Percentiles rank a stretch among this genome's conserved stretches.
Conservation (phyloP, 2,113 vertebrate species). For the Desmodus rotundus region DNA sequence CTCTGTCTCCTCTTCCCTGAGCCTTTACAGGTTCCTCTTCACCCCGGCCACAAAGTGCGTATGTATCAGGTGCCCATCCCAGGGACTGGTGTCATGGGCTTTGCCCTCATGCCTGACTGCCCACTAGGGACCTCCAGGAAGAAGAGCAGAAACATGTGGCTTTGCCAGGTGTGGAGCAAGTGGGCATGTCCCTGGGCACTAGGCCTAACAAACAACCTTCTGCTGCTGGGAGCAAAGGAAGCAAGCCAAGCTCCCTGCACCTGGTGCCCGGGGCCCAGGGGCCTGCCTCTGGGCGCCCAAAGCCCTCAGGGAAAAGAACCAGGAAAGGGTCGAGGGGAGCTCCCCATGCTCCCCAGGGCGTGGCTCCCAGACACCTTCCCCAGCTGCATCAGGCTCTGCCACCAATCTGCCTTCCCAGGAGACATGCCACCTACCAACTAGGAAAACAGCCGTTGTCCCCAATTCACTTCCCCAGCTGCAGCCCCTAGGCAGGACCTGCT, state of each 20-base stretch:
- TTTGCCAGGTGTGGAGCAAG: not conserved
- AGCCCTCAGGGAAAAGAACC: not conserved
- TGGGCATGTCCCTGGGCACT: not conserved
- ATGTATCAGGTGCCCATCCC: not conserved
- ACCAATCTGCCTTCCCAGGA: not conserved
- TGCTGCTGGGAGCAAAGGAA: not conserved
- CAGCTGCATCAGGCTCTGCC: not conserved
- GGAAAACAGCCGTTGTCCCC: not conserved
- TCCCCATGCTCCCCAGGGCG: not conserved
- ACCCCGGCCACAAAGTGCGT: not conserved
- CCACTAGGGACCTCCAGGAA: not conserved
- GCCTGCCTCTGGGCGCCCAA: not conserved
- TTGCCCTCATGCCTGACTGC: not conserved
- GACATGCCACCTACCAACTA: not conserved
- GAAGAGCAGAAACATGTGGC: not conserved
- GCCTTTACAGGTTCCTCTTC: not conserved
- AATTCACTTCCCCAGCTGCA: not conserved
- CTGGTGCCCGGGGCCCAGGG: conserved; percentile 35
- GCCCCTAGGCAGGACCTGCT: not conserved
- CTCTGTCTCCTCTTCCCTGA: not conserved
- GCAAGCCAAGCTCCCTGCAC: conserved; percentile 26
- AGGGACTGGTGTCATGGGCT: not conserved
- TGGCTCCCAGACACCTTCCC: not conserved
- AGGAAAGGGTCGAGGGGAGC: not conserved
- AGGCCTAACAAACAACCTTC: conserved; percentile 35